Percentiles rank a stretch among this genome's conserved stretches.
These are phyloP conservation scores for Alligator mississippiensis DNA, from an alignment of 2,113 vertebrate species.

Conservation along the genomic window DNA sequence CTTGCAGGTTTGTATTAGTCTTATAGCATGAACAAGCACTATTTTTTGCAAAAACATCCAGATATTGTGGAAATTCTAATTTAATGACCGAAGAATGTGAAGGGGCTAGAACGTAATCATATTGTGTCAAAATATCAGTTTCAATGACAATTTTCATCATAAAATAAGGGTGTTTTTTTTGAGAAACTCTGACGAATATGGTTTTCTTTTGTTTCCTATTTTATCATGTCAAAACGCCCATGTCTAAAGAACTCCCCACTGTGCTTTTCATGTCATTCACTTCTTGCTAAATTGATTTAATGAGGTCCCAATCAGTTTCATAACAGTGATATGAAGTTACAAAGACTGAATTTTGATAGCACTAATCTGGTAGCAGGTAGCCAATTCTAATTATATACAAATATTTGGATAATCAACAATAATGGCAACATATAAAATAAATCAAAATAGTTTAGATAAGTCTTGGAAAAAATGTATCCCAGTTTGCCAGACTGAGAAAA, in stretches of 20 bases:
- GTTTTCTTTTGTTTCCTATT: not conserved
- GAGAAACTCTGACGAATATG: not conserved
- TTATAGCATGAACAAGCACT: not conserved
- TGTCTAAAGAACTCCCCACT: not conserved
- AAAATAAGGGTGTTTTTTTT: not conserved
- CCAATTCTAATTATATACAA: not conserved
- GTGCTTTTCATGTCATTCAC: not conserved
- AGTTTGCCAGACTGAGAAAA: not conserved
- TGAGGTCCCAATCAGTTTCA: not conserved
- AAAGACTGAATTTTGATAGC: not conserved
- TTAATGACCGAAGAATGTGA: not conserved
- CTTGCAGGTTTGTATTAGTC: fast-evolving
- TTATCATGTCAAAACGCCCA: not conserved
- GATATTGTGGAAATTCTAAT: not conserved
- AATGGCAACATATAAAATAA: not conserved
- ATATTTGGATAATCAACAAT: not conserved
- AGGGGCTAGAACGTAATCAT: not conserved
- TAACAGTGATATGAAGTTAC: not conserved
- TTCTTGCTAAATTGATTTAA: not conserved
- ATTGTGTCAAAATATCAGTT: not conserved
- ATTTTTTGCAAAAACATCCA: not conserved
- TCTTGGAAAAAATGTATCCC: not conserved
- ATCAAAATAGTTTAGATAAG: not conserved
- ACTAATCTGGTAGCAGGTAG: not conserved
- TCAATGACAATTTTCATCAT: not conserved